These are phyloP conservation scores for Neria commutata DNA, from an alignment of 2,888 invertebrate genomes.

Conservation along the genomic window DNA sequence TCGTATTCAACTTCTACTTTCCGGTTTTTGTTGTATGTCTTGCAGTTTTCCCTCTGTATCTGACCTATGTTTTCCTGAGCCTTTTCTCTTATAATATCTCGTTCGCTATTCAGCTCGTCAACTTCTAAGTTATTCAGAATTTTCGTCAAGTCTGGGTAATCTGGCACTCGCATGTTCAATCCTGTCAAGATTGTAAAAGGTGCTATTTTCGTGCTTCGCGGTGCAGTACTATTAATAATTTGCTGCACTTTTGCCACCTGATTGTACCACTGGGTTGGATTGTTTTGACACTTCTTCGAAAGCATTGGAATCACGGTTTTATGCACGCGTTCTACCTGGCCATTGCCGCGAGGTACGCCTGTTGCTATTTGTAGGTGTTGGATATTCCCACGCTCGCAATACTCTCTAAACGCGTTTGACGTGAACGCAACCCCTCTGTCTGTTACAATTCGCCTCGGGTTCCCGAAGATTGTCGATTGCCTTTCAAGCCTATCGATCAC, in stretches of 20 bases:
- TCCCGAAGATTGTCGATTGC: slow-evolving; percentile 15
- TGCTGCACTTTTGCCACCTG: slow-evolving; percentile 12
- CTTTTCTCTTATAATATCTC: neutral
- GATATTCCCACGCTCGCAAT: slow-evolving; percentile 40
- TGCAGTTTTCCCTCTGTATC: slow-evolving; percentile 17
- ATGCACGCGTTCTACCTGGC: slow-evolving; percentile 50
- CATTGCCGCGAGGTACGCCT: slow-evolving; percentile 47
- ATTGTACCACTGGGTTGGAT: neutral
- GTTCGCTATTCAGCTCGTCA: neutral
- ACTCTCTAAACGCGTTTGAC: slow-evolving; percentile 42
- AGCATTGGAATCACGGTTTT: slow-evolving; percentile 42
- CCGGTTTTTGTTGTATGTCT: slow-evolving; percentile 5
- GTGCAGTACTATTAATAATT: neutral
- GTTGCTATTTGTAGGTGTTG: slow-evolving; percentile 40
- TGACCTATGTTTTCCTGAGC: slow-evolving; percentile 7
- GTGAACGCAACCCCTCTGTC: slow-evolving; percentile 57
- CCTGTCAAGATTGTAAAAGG: neutral
- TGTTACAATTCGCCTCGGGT: slow-evolving; percentile 43
- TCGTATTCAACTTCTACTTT: slow-evolving; percentile 3
- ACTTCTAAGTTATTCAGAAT: neutral
- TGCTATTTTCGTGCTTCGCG: neutral
- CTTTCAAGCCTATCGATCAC: slow-evolving; percentile 35
- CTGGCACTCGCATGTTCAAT: neutral
- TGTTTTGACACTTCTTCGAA: neutral
- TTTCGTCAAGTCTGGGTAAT: neutral